Conservation (phyloP, 2,113 vertebrate species). For the Thymallus thymallus region DNA sequence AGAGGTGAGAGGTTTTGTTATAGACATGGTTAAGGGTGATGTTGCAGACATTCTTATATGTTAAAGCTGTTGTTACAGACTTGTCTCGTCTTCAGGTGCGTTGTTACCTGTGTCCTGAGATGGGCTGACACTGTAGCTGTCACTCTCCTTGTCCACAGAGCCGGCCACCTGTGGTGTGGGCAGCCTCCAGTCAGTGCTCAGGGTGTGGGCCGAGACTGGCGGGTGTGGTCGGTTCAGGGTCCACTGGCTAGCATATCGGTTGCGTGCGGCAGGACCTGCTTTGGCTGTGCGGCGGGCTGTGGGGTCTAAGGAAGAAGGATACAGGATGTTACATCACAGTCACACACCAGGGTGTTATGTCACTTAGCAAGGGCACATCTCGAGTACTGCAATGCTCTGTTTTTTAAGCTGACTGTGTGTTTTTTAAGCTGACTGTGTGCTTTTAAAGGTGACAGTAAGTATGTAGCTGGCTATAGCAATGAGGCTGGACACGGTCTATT, state of each 20-base stretch:
- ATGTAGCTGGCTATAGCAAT: background rate
- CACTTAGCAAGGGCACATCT: slow-evolving; percentile 27
- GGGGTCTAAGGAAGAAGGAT: slow-evolving; percentile 75
- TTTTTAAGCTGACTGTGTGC: no score
- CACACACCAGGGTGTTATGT: background rate
- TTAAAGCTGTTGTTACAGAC: slow-evolving; percentile 19
- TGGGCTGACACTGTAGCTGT: slow-evolving; percentile 98
- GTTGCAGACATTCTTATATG: background rate
- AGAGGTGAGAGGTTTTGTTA: no score
- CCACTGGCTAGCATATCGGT: slow-evolving; percentile 98
- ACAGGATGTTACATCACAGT: background rate
- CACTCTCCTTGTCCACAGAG: slow-evolving; percentile 96
- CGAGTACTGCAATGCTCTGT: background rate
- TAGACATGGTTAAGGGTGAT: no score
- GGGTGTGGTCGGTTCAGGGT: slow-evolving; percentile 96
- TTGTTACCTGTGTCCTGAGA: slow-evolving; percentile 95
- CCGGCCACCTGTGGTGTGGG: slow-evolving; percentile 89
- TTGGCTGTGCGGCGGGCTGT: slow-evolving; percentile 93
- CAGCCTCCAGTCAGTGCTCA: slow-evolving; percentile 97
- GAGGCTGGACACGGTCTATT: background rate
- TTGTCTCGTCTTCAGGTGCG: background rate
- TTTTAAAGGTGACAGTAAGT: no score
- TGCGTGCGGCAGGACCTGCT: slow-evolving; percentile 87
- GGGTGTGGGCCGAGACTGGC: slow-evolving; percentile 92
- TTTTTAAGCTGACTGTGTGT: no score